Base-by-base conservation (phyloP, 2,797 vertebrate species). In the Microcaecilia unicolor region DNA sequence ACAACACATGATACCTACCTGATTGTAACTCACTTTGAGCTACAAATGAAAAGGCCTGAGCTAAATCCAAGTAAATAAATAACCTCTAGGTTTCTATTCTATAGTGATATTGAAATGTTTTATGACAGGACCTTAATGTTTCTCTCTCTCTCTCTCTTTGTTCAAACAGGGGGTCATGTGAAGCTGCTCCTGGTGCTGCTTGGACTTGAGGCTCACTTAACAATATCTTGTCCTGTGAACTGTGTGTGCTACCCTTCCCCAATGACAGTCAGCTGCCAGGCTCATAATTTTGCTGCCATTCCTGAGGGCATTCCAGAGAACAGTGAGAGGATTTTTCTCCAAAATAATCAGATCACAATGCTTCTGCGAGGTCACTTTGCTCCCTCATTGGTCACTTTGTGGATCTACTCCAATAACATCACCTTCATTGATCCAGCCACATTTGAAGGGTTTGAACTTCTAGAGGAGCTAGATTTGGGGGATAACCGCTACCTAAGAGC, bases 391-490 rank as follows among this genome's bases (percentile, higher is more conserved):
- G 89, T 97, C 70, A 97, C 91, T 15, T 84, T 99, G 26, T 98
- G 94, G 96, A 88, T 99, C 69, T 99, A 98, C 72, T 94, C 93
- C 72, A 99, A 99, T 72, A 98, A 99, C 68, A 92, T 99, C 66
- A 92, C 91, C 9, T 92, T 89, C 75, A 93, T 99, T 1, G 91
- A 97, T 67, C 90, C 95, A 10, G 80, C 79, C 37, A 91, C 96
- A 34, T 99, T 99, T 22, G 84, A 84, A 2, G 96, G 93, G 55
- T 97, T 99, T 3, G 65, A 74, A 15, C 77, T 91, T 61, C 74
- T 99, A 39, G 95, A 98, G 67, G 96, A 99, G 55, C 75, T 99
- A 64, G 96, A 99, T 57, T 86, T 99, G 10, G 95, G 95, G 9
- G 94, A 99, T 75, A 99, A 99, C 75, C 85, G 90, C 29, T 87